These are phyloP conservation scores for Parnassius apollo DNA, from an alignment of 2,888 invertebrate genomes.

Conservation along the genomic window DNA sequence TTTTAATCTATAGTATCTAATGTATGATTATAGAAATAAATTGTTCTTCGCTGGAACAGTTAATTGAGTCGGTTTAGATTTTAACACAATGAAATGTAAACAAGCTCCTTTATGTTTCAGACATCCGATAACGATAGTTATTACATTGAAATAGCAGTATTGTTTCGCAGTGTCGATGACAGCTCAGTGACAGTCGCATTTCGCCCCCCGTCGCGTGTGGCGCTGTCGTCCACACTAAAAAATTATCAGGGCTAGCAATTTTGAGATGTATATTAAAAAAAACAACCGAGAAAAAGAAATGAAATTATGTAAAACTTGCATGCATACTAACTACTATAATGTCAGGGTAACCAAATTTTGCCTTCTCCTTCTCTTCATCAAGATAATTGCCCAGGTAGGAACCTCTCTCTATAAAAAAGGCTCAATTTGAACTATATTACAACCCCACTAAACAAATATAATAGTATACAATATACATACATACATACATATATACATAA, in stretches of 20 bases:
- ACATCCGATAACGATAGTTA: conserved; percentile 68
- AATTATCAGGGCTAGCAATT: conserved; percentile 23
- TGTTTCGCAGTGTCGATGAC: conserved; percentile 61
- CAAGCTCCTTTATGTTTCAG: conserved; percentile 54
- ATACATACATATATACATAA: no score
- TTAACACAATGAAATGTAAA: conserved; percentile 50
- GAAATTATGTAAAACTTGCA: no score
- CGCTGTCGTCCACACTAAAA: conserved; percentile 66
- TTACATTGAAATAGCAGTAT: conserved; percentile 67
- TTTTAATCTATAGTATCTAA: no score
- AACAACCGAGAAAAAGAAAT: not conserved
- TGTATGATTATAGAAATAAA: no score
- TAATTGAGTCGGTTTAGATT: conserved; percentile 20
- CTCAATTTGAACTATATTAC: no score
- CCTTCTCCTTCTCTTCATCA: no score
- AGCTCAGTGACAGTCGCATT: conserved; percentile 60
- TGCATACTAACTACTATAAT: no score
- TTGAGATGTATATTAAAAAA: conserved; percentile 7
- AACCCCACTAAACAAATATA: no score
- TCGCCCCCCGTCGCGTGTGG: conserved; percentile 52
- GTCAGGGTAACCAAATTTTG: no score
- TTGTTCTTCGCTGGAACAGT: conserved; percentile 9
- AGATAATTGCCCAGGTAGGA: no score
- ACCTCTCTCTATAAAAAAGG: no score
- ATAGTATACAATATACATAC: no score